These are phyloP conservation scores for Upupa epops DNA, from an alignment of 2,113 vertebrate genomes.

Conservation along the genomic window DNA sequence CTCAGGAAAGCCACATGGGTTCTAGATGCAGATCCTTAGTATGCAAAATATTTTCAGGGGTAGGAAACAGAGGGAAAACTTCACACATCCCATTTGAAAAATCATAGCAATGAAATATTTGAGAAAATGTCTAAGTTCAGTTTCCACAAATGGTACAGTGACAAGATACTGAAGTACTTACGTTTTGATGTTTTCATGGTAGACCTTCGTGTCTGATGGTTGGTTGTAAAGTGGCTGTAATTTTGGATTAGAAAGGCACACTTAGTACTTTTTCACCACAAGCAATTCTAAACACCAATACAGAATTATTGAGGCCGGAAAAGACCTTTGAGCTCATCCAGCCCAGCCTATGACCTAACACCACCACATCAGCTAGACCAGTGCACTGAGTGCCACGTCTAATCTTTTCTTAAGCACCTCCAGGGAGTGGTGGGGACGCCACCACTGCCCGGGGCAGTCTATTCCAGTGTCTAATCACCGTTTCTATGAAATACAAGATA, in stretches of 20 bases:
- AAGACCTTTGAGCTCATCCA: too few relatives aligned
- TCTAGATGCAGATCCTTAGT: neutral
- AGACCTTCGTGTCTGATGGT: constrained; percentile 97
- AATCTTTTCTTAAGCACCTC: too few relatives aligned
- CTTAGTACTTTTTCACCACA: neutral
- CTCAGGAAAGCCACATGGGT: neutral
- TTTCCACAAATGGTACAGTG: neutral
- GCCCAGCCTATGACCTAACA: too few relatives aligned
- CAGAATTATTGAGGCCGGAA: too few relatives aligned
- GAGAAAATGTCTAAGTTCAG: neutral
- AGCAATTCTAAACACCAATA: neutral
- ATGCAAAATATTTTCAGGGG: neutral
- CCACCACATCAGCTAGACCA: too few relatives aligned
- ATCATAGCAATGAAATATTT: neutral
- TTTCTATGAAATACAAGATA: too few relatives aligned
- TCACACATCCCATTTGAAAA: neutral
- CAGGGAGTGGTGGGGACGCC: too few relatives aligned
- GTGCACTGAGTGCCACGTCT: too few relatives aligned
- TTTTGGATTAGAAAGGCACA: constrained; percentile 15
- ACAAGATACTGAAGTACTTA: constrained; percentile 76
- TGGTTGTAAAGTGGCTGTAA: constrained; percentile 96
- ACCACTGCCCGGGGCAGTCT: too few relatives aligned
- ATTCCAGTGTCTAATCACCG: too few relatives aligned
- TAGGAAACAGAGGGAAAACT: neutral
- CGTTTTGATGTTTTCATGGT: constrained; percentile 99